Base-by-base conservation (phyloP, 2,888 invertebrate genomes). In the Hemaris fuciformis region DNA sequence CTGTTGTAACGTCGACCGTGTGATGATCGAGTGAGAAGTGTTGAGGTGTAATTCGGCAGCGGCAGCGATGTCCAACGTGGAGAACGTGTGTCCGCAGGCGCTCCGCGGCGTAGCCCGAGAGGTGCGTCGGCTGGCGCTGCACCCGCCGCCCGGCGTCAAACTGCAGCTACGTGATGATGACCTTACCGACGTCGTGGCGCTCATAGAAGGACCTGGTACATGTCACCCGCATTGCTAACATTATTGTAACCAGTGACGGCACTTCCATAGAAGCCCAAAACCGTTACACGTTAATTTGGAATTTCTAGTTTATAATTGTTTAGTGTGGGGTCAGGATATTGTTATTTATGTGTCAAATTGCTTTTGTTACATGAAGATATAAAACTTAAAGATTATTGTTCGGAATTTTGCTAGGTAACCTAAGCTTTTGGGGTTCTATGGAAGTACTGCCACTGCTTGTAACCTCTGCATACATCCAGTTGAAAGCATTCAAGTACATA, bases 31-130 rank as follows among this genome's bases (percentile, higher is more conserved):
- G 18, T 43, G 41, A 45, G 64, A n/a, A 57, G 56, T 23, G 34
- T 15, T 8, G 48, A 1, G 53, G 1, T 18, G 8, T 8, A 27
- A 22, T 23, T 42, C 23, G 46, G 46, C 23, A 18, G 42, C 45
- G 57, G 60, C 61, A 53, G 63, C 3, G 66, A 96, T 97, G 94
- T 97, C 97, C 74, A 98, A 98, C 92, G 96, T 98, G 74, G 99
- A 99, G 93, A 99, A 99, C 93, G 94, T 98, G 77, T 97, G 98
- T 66, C 98, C 99, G 68, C 98, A 98, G 93, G 97, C 96, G 67
- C 96, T 98, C 93, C 95, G 96, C 82, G 96, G 96, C 78, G 96
- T 99, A 70, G 95, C 96, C 71, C 97, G 96, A 82, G 98, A 99
- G 92, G 94, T 99, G 93, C 96, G 96, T 77, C 96, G 96, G 72